Conservation (phyloP, 2,888 invertebrate genomes). For the Synanthedon tipuliformis region DNA sequence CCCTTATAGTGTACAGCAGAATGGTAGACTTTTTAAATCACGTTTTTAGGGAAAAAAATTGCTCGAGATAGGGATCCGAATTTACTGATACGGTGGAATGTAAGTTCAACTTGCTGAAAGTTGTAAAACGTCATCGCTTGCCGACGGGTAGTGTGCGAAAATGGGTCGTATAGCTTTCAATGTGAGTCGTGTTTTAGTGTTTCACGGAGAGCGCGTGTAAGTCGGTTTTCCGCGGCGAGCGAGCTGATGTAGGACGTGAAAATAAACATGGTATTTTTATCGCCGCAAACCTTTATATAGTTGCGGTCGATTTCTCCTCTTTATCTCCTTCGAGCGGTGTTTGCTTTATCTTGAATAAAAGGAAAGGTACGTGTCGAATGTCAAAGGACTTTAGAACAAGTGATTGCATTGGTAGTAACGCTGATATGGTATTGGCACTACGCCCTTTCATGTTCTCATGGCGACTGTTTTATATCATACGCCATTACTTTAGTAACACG, state of each 20-base stretch:
- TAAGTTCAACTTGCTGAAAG: slow-evolving; percentile 38
- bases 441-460: background rate
- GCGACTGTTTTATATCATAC: slow-evolving; percentile 14
- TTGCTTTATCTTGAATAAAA: slow-evolving; percentile 66
- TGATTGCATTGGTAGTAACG: slow-evolving; percentile 15
- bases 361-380: slow-evolving; percentile 43
- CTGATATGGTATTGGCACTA: background rate
- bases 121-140: slow-evolving; percentile 27
- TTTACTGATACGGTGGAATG: slow-evolving; percentile 60
- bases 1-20: slow-evolving; percentile 8
- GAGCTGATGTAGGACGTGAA: slow-evolving; percentile 66
- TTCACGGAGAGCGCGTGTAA: slow-evolving; percentile 21
- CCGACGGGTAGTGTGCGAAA: slow-evolving; percentile 20
- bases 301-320: slow-evolving; percentile 68
- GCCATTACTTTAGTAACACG: slow-evolving; percentile 1
- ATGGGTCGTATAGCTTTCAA: slow-evolving; percentile 30
- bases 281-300: slow-evolving; percentile 68
- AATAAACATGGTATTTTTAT: slow-evolving; percentile 71
- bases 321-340: slow-evolving; percentile 63
- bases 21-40: slow-evolving; percentile 42
- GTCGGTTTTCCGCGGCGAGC: slow-evolving; percentile 35
- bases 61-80: slow-evolving; percentile 53
- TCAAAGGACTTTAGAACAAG: slow-evolving; percentile 36
- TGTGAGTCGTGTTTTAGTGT: slow-evolving; percentile 32
- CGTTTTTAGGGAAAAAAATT: slow-evolving; percentile 45